Percentiles rank a stretch among this genome's conserved stretches.
phyloP scores from a whole-genome alignment of 2,113 vertebrate species.

The Candoia aspera region DNA sequence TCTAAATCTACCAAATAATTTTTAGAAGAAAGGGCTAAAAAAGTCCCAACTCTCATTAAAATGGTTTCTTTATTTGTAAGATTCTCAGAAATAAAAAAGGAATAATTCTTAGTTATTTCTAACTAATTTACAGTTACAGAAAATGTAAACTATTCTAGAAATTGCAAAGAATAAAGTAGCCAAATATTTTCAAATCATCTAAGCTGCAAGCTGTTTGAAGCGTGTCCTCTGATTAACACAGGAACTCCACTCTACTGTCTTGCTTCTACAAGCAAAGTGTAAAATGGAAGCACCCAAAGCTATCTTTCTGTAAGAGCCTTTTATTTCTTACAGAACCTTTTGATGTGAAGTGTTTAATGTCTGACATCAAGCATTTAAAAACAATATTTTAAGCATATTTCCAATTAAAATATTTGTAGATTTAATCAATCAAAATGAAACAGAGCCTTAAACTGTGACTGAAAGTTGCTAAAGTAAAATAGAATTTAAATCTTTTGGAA shows the following conservation, averaged over 20 bases:
- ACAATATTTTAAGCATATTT: neutral
- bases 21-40: slow-evolving; percentile 16
- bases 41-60: slow-evolving; percentile 30
- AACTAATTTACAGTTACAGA: neutral
- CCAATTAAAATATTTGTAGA: neutral
- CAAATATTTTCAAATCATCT: slow-evolving; percentile 57
- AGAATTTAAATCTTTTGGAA: neutral
- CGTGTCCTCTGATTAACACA: slow-evolving; percentile 50
- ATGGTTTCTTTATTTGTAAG: slow-evolving; percentile 37
- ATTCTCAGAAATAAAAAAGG: neutral
- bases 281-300: slow-evolving; percentile 46
- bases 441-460: neutral
- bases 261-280: slow-evolving; percentile 40
- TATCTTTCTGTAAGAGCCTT: slow-evolving; percentile 30
- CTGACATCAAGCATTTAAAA: neutral
- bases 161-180: slow-evolving; percentile 34
- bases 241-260: slow-evolving; percentile 56
- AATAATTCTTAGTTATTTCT: neutral
- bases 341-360: neutral
- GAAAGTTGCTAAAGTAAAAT: neutral
- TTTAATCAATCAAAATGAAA: slow-evolving; percentile 4
- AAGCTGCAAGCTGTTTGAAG: slow-evolving; percentile 57
- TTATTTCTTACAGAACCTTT: slow-evolving; percentile 9
- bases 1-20: slow-evolving; percentile 9
- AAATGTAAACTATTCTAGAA: slow-evolving; percentile 14